Conservation (phyloP, 2,888 invertebrate genomes). For the Molorchus minor region DNA sequence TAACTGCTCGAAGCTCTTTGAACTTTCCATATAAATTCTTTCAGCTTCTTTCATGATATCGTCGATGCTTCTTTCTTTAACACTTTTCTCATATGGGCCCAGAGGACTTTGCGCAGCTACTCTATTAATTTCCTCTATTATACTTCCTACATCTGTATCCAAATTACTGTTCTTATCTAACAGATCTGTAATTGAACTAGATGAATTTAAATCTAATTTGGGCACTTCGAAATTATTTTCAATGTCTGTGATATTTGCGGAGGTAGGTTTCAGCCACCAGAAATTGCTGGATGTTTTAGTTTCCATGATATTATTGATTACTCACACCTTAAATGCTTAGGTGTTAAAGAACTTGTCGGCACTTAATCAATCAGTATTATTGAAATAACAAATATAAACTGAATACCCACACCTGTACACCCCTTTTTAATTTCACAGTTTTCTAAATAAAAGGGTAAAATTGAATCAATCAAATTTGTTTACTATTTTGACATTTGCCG, state of each 20-base stretch:
- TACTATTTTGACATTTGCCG: slow-evolving; percentile 27
- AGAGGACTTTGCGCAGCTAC: slow-evolving; percentile 61
- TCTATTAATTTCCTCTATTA: slow-evolving; percentile 75
- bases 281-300: slow-evolving; percentile 49
- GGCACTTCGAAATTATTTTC: slow-evolving; percentile 42
- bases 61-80: slow-evolving; percentile 66
- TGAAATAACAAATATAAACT: slow-evolving; percentile 17
- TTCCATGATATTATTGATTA: slow-evolving; percentile 57
- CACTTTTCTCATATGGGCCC: slow-evolving; percentile 60
- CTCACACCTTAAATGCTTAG: slow-evolving; percentile 30
- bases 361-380: slow-evolving; percentile 19
- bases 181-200: slow-evolving; percentile 57
- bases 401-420: background rate
- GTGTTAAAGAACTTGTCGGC: slow-evolving; percentile 25
- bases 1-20: slow-evolving; percentile 62
- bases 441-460: background rate
- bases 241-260: slow-evolving; percentile 43
- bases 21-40: slow-evolving; percentile 63
- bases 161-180: slow-evolving; percentile 52
- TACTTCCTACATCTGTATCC: slow-evolving; percentile 70
- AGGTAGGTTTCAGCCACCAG: slow-evolving; percentile 58
- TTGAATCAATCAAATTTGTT: slow-evolving; percentile 13
- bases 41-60: slow-evolving; percentile 70
- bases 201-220: slow-evolving; percentile 49
- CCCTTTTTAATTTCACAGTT: slow-evolving; percentile 10